phyloP scores from a whole-genome alignment of 2,113 vertebrate species.

The Platycercus adscitus region DNA sequence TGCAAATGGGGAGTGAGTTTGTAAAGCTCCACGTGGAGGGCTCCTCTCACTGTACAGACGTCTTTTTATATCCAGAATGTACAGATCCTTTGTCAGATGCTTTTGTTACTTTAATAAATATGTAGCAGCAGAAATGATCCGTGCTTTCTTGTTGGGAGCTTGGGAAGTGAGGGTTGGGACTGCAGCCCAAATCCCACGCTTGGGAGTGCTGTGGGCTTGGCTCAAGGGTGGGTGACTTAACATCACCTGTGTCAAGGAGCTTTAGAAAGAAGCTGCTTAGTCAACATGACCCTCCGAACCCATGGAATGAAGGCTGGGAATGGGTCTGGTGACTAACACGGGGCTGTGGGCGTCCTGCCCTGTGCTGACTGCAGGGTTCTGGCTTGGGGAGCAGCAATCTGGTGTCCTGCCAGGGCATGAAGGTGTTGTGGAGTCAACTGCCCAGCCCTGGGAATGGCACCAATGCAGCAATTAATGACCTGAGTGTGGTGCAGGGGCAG shows the following conservation, averaged over 20 bases:
- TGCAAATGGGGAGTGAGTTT: constrained; percentile 31
- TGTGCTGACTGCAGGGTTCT: not conserved
- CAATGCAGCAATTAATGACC: accelerated
- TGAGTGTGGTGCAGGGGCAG: not conserved
- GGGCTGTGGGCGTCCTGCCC: not conserved
- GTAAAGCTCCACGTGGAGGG: constrained; percentile 65
- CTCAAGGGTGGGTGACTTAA: not conserved
- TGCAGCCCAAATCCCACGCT: not conserved
- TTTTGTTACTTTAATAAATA: constrained; percentile 84
- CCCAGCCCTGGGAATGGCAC: accelerated
- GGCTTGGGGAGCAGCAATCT: not conserved
- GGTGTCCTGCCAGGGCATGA: not conserved
- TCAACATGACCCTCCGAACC: not conserved
- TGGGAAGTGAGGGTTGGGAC: not conserved
- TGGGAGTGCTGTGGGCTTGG: not conserved
- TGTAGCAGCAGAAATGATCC: constrained; percentile 45
- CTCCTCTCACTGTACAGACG: constrained; percentile 63
- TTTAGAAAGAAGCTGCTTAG: not conserved
- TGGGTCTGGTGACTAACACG: not conserved
- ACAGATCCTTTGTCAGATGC: constrained; percentile 56
- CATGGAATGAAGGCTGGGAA: not conserved
- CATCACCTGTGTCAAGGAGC: not conserved
- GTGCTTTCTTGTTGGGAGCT: not conserved
- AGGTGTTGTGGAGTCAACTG: accelerated
- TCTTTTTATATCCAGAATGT: constrained; percentile 70